These are phyloP conservation scores for Lathamus discolor DNA, from an alignment of 2,113 vertebrate genomes.

Conservation along the genomic window DNA sequence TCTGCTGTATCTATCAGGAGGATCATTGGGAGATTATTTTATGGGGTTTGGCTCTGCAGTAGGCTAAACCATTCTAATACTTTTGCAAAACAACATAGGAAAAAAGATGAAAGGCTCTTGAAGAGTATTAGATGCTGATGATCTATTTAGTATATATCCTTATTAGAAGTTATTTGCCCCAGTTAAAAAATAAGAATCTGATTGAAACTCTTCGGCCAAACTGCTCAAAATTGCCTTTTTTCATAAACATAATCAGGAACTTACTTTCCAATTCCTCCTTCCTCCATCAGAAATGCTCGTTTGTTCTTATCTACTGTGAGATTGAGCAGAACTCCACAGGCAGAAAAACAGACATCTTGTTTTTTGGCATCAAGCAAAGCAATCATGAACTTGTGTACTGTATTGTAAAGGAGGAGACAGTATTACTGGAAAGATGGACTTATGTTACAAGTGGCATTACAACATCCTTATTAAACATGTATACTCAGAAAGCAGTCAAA, in stretches of 20 bases:
- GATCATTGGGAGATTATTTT: neutral
- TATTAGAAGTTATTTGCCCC: neutral
- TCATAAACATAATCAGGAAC: neutral
- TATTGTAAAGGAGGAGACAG: neutral
- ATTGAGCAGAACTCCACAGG: constrained; percentile 94
- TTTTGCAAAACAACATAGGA: neutral
- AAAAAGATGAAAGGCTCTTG: neutral
- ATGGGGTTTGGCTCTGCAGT: neutral
- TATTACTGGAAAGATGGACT: neutral
- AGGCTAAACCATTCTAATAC: neutral
- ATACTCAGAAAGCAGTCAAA: neutral
- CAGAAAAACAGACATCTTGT: constrained; percentile 89
- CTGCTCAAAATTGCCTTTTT: neutral
- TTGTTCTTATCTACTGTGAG: constrained; percentile 80
- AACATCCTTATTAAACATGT: neutral
- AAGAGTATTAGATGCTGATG: neutral
- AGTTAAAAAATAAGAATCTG: neutral
- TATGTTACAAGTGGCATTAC: neutral
- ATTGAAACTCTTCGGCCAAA: neutral
- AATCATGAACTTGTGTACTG: constrained; percentile 89
- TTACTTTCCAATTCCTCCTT: constrained; percentile 87
- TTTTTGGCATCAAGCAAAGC: constrained; percentile 88
- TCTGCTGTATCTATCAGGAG: neutral
- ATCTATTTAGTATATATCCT: neutral
- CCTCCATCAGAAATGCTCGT: constrained; percentile 74